phyloP scores from a whole-genome alignment of 2,888 invertebrate genomes.

The Microdon myrmicae region DNA sequence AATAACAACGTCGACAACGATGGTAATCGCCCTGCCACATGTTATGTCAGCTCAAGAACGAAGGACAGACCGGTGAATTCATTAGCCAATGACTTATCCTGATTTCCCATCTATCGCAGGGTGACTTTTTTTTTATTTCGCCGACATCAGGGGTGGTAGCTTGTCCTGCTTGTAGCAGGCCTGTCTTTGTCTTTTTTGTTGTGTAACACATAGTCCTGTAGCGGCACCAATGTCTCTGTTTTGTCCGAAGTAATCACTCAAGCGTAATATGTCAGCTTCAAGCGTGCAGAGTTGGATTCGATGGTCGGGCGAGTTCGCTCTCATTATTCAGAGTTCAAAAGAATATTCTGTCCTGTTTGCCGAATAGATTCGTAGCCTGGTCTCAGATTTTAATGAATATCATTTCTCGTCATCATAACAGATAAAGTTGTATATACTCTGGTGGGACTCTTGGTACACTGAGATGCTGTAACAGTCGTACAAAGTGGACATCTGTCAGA shows the following conservation, averaged over 20 bases:
- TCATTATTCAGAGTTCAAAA: slow-evolving; percentile 41
- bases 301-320: not conserved
- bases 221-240: not conserved
- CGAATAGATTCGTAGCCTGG: no score
- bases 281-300: slow-evolving; percentile 25
- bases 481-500: no score
- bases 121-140: slow-evolving; percentile 11
- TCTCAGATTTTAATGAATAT: no score
- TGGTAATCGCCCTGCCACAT: slow-evolving; percentile 9
- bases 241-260: slow-evolving; percentile 35
- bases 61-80: slow-evolving; percentile 37
- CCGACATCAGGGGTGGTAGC: not conserved
- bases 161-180: not conserved
- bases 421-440: no score
- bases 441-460: no score
- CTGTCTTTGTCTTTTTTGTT: not conserved
- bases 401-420: no score
- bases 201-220: slow-evolving; percentile 10
- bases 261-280: slow-evolving; percentile 41
- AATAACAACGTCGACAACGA: not conserved
- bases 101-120: slow-evolving; percentile 44
- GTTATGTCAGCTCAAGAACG: slow-evolving; percentile 15
- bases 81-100: slow-evolving; percentile 46
- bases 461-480: no score
- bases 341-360: no score